Base-by-base conservation (phyloP, 2,113 vertebrate genomes). In the Chamaea fasciata region DNA sequence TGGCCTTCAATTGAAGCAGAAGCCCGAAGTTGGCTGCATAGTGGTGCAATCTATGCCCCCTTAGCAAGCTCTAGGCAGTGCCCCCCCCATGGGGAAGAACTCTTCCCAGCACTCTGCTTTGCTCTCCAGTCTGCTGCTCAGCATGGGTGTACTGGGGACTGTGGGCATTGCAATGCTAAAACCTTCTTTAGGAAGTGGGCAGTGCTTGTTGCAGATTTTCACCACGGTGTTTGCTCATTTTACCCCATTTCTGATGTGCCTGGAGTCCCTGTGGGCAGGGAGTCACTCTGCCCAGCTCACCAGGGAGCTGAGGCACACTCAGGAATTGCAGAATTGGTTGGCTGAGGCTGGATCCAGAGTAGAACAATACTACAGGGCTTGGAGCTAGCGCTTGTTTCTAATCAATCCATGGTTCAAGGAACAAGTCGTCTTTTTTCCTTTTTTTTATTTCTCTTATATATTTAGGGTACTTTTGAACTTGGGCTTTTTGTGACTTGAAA, bases 211-310 rank as follows among this genome's bases (percentile, higher is more conserved):
- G 33, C 55, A 55, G 24, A 30, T 47, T 87, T 83, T 33, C 33
- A 10, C 39, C 1, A 0, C 0, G 0, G 14, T 35, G 6, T 59
- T 65, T 3, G 2, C 21, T 65, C 0, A 0, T 77, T 85, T 80
- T 44, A 18, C 10, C 5, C 26, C 1, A 0, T 33, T 64, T 70
- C n/a, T 70, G 55, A 12, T 7, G 30, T 0, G 1, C 27, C 28
- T 7, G 8, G 41, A 17, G 31, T 56, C 37, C 15, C 59, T 5
- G 13, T 5, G 2, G 44, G 24, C 39, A 35, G 24, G 24, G 41
- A 82, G 27, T 26, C 0, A 0, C 11, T 39, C 62, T 83, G 55
- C 28, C 59, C 39, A 16, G n/a, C 37, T 87, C 49, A 5, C 42
- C 24, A 4, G 5, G n/a, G 81, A 28, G 68, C n/a, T 1, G 2